Conservation (phyloP, 2,888 invertebrate species). For the Exocentrus adspersus region DNA sequence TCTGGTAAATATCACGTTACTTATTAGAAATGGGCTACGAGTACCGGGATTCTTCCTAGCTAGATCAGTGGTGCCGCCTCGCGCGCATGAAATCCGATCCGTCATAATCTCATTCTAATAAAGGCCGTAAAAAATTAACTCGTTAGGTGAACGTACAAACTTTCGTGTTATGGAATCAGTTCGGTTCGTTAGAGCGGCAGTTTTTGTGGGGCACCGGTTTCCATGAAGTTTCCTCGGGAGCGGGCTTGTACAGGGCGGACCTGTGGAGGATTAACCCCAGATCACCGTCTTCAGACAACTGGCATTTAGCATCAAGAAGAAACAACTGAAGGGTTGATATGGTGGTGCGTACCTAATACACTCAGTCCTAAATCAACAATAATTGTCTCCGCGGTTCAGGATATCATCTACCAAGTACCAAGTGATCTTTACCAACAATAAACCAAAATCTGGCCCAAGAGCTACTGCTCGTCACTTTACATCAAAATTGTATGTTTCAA, state of each 20-base stretch:
- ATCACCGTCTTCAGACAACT: too few relatives aligned
- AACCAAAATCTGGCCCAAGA: too few relatives aligned
- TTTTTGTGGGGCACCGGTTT: slow-evolving; percentile 7
- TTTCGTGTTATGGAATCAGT: slow-evolving; percentile 19
- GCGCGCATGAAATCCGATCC: slow-evolving; percentile 32
- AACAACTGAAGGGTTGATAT: too few relatives aligned
- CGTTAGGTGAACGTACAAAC: slow-evolving; percentile 20
- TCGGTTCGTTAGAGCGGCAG: slow-evolving; percentile 11
- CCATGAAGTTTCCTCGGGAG: not conserved
- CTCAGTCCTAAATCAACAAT: too few relatives aligned
- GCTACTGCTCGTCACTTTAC: too few relatives aligned
- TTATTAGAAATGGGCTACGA: slow-evolving; percentile 39
- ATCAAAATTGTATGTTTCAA: too few relatives aligned
- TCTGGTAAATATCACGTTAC: slow-evolving; percentile 50
- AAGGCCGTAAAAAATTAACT: slow-evolving; percentile 24
- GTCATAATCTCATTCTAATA: slow-evolving; percentile 28
- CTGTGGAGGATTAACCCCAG: too few relatives aligned
- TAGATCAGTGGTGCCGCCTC: slow-evolving; percentile 28
- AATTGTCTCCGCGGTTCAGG: too few relatives aligned
- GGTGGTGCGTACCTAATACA: too few relatives aligned
- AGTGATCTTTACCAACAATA: too few relatives aligned
- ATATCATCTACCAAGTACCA: too few relatives aligned
- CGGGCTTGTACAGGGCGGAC: not conserved
- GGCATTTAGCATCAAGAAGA: too few relatives aligned
- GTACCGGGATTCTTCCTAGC: slow-evolving; percentile 20